A percentile compares a stretch with the other conserved stretches of the same genome.
These are phyloP conservation scores for Prunella strophiata DNA, from an alignment of 2,797 vertebrate species.

Conservation along the genomic window DNA sequence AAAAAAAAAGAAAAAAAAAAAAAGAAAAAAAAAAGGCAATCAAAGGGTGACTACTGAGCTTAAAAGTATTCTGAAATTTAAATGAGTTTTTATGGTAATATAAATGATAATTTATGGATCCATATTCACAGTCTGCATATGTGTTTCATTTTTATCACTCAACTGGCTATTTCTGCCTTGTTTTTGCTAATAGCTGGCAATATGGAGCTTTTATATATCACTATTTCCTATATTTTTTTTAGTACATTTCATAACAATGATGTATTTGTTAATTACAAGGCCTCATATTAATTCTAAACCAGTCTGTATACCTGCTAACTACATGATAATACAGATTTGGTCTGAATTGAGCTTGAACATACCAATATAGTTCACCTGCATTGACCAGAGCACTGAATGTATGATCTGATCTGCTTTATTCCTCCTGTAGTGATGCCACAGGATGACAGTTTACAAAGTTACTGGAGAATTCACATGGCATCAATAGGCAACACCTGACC, in stretches of 20 bases:
- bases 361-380: neutral
- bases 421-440: neutral
- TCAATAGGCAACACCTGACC: neutral
- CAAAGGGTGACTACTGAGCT: conserved; percentile 24
- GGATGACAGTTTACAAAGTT: neutral
- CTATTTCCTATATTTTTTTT: neutral
- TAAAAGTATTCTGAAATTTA: conserved; percentile 60
- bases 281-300: neutral
- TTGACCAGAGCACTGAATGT: neutral
- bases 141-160: neutral
- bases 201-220: neutral
- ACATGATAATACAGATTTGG: neutral
- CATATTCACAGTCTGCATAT: neutral
- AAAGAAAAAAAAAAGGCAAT: neutral
- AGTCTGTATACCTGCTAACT: neutral
- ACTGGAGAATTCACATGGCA: neutral
- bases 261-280: neutral
- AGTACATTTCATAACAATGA: neutral
- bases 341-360: neutral
- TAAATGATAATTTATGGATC: conserved; percentile 57
- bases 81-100: conserved; percentile 59
- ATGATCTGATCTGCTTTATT: neutral
- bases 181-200: neutral
- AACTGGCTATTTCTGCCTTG: neutral
- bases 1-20: neutral